Percentiles rank a stretch among this genome's conserved stretches.
phyloP scores from a whole-genome alignment of 2,113 vertebrate species.

The Hippoglossus stenolepis region DNA sequence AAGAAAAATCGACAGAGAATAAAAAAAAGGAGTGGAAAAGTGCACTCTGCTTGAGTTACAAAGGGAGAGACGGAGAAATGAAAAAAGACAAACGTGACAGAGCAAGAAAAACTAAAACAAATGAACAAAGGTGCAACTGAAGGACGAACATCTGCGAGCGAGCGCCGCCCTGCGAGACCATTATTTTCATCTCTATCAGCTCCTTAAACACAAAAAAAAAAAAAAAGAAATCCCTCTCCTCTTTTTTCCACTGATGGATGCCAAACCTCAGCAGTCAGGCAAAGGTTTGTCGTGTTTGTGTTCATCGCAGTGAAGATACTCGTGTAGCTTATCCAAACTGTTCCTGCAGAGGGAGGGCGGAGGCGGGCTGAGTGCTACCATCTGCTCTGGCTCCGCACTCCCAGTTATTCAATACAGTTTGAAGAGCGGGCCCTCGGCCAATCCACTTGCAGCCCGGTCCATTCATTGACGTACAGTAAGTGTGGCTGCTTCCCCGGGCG shows the following conservation, averaged over 20 bases:
- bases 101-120: neutral
- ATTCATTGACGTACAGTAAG: constrained; percentile 29
- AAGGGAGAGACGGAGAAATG: neutral
- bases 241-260: constrained; percentile 34
- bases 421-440: constrained; percentile 15
- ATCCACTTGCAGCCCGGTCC: constrained; percentile 8
- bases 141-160: constrained; percentile 40
- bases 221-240: constrained; percentile 35
- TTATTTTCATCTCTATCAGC: constrained; percentile 40
- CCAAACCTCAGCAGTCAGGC: constrained; percentile 30
- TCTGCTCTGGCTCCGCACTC: constrained; percentile 68
- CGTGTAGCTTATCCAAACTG: constrained; percentile 67
- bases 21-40: constrained; percentile 18
- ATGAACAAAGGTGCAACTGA: constrained; percentile 23
- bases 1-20: neutral
- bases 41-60: neutral
- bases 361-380: constrained; percentile 69
- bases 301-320: constrained; percentile 66
- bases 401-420: constrained; percentile 22
- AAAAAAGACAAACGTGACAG: neutral
- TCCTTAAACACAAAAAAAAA: constrained; percentile 19
- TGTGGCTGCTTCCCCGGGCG: constrained; percentile 1
- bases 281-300: constrained; percentile 50
- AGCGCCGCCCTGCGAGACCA: constrained; percentile 10
- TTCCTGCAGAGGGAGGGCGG: constrained; percentile 24